phyloP scores from a whole-genome alignment of 2,113 vertebrate species.

The Daubentonia madagascariensis region DNA sequence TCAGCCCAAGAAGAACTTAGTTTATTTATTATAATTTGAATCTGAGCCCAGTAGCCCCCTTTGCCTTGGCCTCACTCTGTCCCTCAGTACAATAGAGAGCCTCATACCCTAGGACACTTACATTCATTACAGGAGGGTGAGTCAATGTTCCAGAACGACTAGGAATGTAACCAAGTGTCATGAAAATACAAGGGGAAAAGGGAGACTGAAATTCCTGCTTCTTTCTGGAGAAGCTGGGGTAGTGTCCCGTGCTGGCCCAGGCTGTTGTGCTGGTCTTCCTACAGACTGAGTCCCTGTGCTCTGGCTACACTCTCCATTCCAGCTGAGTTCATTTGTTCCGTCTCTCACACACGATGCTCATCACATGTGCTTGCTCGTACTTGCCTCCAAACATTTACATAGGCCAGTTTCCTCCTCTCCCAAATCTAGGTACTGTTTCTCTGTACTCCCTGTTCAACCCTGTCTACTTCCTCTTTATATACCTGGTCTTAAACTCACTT shows the following conservation, averaged over 20 bases:
- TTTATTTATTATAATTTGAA: slow-evolving; percentile 36
- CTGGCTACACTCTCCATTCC: slow-evolving; percentile 11
- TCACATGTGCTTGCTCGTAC: slow-evolving; percentile 26
- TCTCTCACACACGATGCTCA: slow-evolving; percentile 58
- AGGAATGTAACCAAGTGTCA: slow-evolving; percentile 3
- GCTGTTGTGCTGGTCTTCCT: background rate
- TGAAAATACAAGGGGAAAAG: slow-evolving; percentile 5
- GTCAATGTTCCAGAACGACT: slow-evolving; percentile 51
- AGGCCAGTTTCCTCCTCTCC: slow-evolving; percentile 18
- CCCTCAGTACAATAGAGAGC: background rate
- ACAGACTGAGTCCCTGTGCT: background rate
- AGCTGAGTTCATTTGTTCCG: slow-evolving; percentile 46
- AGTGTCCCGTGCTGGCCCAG: background rate
- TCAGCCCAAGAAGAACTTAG: background rate
- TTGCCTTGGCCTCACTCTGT: background rate
- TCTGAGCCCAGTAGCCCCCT: background rate
- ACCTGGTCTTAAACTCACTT: background rate
- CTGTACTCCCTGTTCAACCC: slow-evolving; percentile 2
- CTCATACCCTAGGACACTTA: background rate
- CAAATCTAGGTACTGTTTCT: slow-evolving; percentile 6
- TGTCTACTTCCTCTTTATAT: background rate
- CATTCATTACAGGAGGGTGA: slow-evolving; percentile 41
- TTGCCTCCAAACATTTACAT: slow-evolving; percentile 39
- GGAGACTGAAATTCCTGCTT: slow-evolving; percentile 17
- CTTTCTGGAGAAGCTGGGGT: background rate